A percentile compares a stretch with the other conserved stretches of the same genome.
phyloP scores from a whole-genome alignment of 2,888 invertebrate genomes.

The Bedellia somnulentella region DNA sequence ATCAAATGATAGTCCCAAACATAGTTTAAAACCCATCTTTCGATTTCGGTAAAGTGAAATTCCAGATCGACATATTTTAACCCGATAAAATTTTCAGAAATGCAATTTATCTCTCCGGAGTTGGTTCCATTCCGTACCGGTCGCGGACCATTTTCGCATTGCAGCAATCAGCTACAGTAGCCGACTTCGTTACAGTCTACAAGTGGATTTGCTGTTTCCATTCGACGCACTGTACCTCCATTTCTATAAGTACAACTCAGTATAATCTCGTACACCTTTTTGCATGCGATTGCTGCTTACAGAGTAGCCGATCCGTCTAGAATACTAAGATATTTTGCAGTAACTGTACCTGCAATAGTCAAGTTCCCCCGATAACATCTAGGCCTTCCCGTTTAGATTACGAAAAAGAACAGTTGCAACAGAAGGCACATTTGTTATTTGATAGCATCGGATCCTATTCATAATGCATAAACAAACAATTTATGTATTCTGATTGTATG shows the following conservation, averaged over 20 bases:
- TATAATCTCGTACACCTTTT: slow-evolving; percentile 5
- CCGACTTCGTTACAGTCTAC: slow-evolving; percentile 45
- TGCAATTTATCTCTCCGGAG: no score
- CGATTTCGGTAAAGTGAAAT: no score
- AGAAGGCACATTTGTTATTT: not conserved
- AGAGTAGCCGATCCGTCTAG: slow-evolving; percentile 3
- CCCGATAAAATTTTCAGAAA: no score
- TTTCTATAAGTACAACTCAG: slow-evolving; percentile 1
- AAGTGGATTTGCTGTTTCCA: slow-evolving; percentile 10
- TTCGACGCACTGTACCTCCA: slow-evolving; percentile 4
- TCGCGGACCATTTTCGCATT: slow-evolving; percentile 57
- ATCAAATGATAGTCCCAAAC: no score
- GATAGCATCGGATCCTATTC: not conserved
- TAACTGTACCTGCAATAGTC: slow-evolving; percentile 1
- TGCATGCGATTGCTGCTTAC: slow-evolving; percentile 5
- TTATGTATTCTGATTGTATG: slow-evolving; percentile 1
- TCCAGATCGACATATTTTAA: no score
- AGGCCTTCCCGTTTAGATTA: not conserved
- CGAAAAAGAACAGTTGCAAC: not conserved
- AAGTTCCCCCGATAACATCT: slow-evolving; percentile 2
- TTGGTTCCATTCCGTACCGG: no score
- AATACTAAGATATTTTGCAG: slow-evolving; percentile 4
- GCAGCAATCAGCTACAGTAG: slow-evolving; percentile 43
- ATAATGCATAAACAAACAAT: slow-evolving; percentile 2
- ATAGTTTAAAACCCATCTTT: no score